A percentile compares a stretch with the other conserved stretches of the same genome.
phyloP scores from a whole-genome alignment of 2,888 invertebrate species.

The Drepanosiphum platanoidis region DNA sequence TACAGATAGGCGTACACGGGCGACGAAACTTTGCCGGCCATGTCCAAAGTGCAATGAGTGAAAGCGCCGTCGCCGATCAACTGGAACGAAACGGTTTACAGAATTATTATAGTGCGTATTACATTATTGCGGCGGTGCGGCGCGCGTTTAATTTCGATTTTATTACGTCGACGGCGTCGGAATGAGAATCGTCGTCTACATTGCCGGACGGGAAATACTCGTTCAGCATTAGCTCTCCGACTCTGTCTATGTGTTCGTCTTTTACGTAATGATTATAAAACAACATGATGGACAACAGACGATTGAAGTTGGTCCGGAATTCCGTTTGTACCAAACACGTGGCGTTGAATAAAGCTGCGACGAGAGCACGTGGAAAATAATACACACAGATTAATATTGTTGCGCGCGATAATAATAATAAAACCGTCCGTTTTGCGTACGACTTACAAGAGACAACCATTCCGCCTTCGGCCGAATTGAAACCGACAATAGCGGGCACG shows the following conservation, averaged over 20 bases:
- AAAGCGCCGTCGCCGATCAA: constrained; percentile 33
- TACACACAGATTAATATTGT: no score
- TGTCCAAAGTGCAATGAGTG: constrained; percentile 25
- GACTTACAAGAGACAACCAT: constrained; percentile 25
- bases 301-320: constrained; percentile 19
- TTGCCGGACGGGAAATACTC: constrained; percentile 8
- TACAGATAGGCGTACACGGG: constrained; percentile 25
- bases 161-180: constrained; percentile 9
- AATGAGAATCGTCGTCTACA: constrained; percentile 12
- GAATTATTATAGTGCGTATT: no score
- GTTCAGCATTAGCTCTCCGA: not conserved
- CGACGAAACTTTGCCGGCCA: constrained; percentile 5
- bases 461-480: constrained; percentile 53
- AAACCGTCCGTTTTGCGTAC: not conserved
- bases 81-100: constrained; percentile 1
- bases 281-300: not conserved
- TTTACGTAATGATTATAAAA: not conserved
- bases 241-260: constrained; percentile 13
- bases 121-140: no score
- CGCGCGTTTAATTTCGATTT: not conserved
- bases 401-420: not conserved
- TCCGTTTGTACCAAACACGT: constrained; percentile 1
- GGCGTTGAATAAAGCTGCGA: constrained; percentile 12
- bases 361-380: no score
- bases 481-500: constrained; percentile 38